Percentiles rank a stretch among this genome's conserved stretches.
Conservation (phyloP, 1,140 invertebrate genomes). For the Cyrtorhinus lividipennis region DNA sequence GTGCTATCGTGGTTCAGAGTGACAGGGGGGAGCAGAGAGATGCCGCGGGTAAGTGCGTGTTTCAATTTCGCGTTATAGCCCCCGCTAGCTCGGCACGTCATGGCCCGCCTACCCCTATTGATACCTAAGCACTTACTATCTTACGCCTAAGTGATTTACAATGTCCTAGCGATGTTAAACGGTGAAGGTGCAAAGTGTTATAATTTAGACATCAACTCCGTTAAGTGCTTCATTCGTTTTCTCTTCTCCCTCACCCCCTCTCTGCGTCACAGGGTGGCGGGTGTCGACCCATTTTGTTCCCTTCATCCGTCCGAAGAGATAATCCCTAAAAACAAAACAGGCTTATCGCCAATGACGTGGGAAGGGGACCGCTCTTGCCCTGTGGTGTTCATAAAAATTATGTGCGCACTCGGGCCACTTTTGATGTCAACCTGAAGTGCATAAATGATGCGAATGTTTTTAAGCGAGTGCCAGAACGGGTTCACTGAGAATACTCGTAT, state of each 20-base stretch:
- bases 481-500: too few species aligned
- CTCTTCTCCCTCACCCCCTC: not conserved
- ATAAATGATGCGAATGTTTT: too few species aligned
- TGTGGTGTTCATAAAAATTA: too few species aligned
- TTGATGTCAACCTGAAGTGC: too few species aligned
- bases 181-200: conserved; percentile 2
- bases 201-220: conserved; percentile 5
- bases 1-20: not conserved
- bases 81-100: not conserved
- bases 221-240: conserved; percentile 4
- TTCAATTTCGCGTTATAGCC: conserved; percentile 5
- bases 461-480: too few species aligned
- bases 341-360: too few species aligned
- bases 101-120: not conserved
- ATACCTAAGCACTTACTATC: conserved; percentile 7
- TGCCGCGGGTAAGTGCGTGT: conserved; percentile 11
- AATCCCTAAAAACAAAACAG: not conserved
- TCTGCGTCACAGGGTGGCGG: not conserved
- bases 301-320: not conserved
- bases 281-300: not conserved
- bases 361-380: too few species aligned
- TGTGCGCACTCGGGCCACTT: too few species aligned
- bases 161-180: conserved; percentile 5
- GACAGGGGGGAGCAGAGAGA: not conserved
- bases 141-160: conserved; percentile 7